Percentiles rank a stretch among this genome's conserved stretches.
These are phyloP conservation scores for Cirrhinus mrigala DNA, from an alignment of 2,797 vertebrate species.

Conservation along the genomic window DNA sequence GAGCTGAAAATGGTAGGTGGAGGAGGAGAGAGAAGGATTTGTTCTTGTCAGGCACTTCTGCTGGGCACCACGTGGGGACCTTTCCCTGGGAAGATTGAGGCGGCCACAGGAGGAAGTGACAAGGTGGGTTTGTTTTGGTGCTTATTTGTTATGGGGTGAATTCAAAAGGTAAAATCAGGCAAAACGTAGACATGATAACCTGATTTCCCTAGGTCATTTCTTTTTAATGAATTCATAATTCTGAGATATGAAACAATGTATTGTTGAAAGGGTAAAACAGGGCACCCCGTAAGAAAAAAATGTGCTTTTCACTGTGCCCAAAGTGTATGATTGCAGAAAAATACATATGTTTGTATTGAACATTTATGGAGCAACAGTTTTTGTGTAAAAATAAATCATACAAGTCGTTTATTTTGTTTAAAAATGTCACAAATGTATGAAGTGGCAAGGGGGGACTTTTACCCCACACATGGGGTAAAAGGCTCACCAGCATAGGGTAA, in stretches of 20 bases:
- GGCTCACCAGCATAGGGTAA: too few species aligned
- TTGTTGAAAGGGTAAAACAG: background rate
- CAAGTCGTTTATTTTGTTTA: too few species aligned
- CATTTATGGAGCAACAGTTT: too few species aligned
- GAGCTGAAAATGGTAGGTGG: constrained; percentile 56
- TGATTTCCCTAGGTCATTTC: background rate
- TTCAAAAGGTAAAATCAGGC: background rate
- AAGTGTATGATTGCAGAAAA: too few species aligned
- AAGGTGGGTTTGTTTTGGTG: constrained; percentile 49
- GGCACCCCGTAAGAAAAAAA: too few species aligned
- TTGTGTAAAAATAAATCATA: too few species aligned
- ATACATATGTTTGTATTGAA: too few species aligned
- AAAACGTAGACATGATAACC: background rate
- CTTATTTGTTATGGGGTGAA: background rate
- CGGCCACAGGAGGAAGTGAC: constrained; percentile 52
- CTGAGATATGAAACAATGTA: background rate
- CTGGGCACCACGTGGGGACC: constrained; percentile 64
- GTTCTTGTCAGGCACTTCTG: constrained; percentile 55
- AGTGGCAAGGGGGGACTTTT: too few species aligned
- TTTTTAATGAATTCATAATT: background rate
- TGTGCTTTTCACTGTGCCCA: too few species aligned
- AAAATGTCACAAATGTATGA: too few species aligned
- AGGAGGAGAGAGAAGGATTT: constrained; percentile 39
- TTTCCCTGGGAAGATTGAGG: constrained; percentile 58
- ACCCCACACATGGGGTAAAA: too few species aligned